Conservation (phyloP, 2,797 vertebrate species). For the Mus spretus region DNA sequence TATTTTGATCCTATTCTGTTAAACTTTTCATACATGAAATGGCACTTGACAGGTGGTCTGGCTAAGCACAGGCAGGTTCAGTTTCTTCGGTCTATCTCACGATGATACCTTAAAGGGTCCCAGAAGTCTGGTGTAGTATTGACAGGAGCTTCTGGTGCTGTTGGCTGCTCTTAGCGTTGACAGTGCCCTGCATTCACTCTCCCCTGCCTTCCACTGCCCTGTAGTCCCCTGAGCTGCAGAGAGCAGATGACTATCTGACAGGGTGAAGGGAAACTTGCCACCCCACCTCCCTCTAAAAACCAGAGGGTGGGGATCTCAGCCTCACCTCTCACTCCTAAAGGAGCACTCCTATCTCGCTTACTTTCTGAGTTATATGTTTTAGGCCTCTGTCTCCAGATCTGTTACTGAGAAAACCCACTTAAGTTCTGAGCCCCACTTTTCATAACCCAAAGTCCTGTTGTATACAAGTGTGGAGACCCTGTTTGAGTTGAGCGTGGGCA, state of each 20-base stretch:
- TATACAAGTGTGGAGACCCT: background rate
- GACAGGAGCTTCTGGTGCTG: background rate
- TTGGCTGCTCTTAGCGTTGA: background rate
- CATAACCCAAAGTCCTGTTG: background rate
- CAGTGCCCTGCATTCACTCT: background rate
- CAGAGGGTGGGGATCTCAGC: no score
- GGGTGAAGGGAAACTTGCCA: background rate
- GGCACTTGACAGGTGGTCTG: background rate
- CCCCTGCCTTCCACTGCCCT: background rate
- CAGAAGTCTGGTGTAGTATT: background rate
- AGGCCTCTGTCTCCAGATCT: background rate
- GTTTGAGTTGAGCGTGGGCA: background rate
- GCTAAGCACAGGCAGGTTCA: background rate
- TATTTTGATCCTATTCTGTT: background rate
- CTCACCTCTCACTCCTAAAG: background rate
- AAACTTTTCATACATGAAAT: conserved; percentile 43
- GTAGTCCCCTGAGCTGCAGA: background rate
- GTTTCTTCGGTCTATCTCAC: background rate
- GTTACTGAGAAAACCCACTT: conserved; percentile 16
- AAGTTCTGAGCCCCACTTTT: conserved; percentile 38
- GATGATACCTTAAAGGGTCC: background rate
- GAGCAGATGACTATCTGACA: background rate
- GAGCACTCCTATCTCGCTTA: background rate
- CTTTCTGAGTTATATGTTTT: conserved; percentile 10
- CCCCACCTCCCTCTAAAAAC: background rate